These are phyloP conservation scores for Phylloscopus whistleri DNA, from an alignment of 2,113 vertebrate species.

Conservation along the genomic window DNA sequence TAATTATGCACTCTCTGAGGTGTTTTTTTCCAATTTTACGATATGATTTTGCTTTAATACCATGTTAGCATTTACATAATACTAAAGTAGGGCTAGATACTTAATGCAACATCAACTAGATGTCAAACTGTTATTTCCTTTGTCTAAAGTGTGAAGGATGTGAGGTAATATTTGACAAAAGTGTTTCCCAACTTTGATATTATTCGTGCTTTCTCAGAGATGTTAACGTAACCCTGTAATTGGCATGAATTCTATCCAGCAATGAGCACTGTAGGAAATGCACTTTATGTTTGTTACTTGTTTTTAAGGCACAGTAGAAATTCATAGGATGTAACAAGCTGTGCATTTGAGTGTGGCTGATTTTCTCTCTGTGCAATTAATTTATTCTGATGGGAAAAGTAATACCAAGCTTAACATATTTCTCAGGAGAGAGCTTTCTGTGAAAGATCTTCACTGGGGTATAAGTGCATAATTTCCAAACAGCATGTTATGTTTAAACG, in stretches of 20 bases:
- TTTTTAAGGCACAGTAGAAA: slow-evolving; percentile 21
- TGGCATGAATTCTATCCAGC: neutral
- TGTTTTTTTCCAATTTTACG: neutral
- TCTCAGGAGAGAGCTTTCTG: neutral
- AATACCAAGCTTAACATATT: neutral
- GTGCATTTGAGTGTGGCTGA: neutral
- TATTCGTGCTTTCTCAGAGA: neutral
- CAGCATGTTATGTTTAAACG: neutral
- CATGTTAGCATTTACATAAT: neutral
- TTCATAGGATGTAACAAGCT: neutral
- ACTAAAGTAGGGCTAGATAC: neutral
- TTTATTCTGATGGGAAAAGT: slow-evolving; percentile 6
- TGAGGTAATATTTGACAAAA: neutral
- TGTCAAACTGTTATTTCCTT: neutral
- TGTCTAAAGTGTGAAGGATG: neutral
- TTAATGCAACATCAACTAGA: neutral
- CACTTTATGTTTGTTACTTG: neutral
- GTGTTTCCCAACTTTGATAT: neutral
- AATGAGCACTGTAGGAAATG: neutral
- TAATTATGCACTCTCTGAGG: neutral
- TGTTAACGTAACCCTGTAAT: neutral
- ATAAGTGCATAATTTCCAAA: neutral
- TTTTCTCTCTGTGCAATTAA: slow-evolving; percentile 19
- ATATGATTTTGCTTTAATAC: neutral
- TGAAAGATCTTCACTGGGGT: neutral